Percentiles rank a stretch among this genome's conserved stretches.
These are phyloP conservation scores for Meloidogyne hapla DNA, from an alignment of 1,140 invertebrate genomes.

Conservation along the genomic window DNA sequence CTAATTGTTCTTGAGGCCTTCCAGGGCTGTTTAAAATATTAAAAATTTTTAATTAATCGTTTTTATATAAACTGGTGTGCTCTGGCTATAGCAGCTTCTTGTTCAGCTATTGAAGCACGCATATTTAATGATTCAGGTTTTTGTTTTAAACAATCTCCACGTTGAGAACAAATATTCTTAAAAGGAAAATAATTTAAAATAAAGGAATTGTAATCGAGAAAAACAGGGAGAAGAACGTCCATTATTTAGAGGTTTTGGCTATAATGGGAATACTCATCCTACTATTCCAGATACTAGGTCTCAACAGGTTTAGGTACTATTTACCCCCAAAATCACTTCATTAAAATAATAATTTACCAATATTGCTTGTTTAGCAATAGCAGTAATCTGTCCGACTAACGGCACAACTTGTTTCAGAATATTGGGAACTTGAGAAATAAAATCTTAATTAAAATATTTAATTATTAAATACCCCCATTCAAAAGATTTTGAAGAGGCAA, in stretches of 20 bases:
- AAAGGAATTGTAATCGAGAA: too few relatives aligned
- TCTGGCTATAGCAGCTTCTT: conserved; percentile 29
- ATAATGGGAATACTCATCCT: too few relatives aligned
- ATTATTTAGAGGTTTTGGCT: too few relatives aligned
- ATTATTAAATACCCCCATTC: conserved; percentile 24
- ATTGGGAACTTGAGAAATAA: neutral
- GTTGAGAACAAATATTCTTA: conserved; percentile 32
- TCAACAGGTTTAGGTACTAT: too few relatives aligned
- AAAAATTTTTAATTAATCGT: neutral
- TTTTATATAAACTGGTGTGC: neutral
- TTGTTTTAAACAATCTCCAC: conserved; percentile 23
- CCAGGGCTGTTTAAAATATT: conserved; percentile 7
- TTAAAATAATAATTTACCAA: conserved; percentile 16
- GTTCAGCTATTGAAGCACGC: conserved; percentile 35
- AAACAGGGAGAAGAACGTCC: too few relatives aligned
- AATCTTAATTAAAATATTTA: neutral
- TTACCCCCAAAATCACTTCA: neutral
- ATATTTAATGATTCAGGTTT: conserved; percentile 37
- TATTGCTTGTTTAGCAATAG: conserved; percentile 23
- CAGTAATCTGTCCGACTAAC: conserved; percentile 21
- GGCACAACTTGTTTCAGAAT: conserved; percentile 14
- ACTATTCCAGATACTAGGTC: too few relatives aligned
- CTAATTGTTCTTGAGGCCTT: conserved; percentile 35
- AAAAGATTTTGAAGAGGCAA: conserved; percentile 31
- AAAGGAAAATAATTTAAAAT: conserved; percentile 1